Conservation (phyloP, 2,797 vertebrate species). For the Diplodus puntazzo region DNA sequence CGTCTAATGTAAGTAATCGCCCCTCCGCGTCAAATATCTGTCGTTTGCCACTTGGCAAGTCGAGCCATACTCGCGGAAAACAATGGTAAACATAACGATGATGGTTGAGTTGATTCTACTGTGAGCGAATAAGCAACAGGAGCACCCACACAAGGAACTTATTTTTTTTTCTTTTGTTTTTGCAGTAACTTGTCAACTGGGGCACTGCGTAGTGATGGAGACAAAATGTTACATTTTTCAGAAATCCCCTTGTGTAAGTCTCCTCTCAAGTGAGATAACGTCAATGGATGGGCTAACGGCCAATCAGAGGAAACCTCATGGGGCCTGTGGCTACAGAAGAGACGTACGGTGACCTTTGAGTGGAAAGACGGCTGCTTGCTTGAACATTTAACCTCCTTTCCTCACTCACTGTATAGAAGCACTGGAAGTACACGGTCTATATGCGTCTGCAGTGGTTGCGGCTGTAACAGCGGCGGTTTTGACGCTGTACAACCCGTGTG, state of each 20-base stretch:
- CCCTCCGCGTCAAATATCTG: too few species aligned
- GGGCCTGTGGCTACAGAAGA: conserved; percentile 4
- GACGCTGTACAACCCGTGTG: background rate
- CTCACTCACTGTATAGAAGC: conserved; percentile 2
- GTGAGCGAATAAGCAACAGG: background rate
- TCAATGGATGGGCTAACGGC: background rate
- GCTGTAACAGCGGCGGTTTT: conserved; percentile 59
- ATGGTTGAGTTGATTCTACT: background rate
- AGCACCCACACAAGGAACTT: background rate
- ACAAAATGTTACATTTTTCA: background rate
- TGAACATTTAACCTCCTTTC: conserved; percentile 10
- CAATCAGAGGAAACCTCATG: background rate
- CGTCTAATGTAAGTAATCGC: too few species aligned
- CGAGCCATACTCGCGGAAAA: too few species aligned
- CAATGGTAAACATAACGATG: too few species aligned
- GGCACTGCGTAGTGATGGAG: too few species aligned
- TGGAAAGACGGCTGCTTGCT: background rate
- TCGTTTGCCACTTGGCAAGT: too few species aligned
- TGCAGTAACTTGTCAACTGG: too few species aligned
- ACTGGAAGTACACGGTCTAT: background rate
- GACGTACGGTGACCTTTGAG: conserved; percentile 38
- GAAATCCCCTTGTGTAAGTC: background rate
- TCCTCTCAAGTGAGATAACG: background rate
- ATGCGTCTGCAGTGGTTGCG: conserved; percentile 52
- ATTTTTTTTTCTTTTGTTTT: background rate